phyloP scores from a whole-genome alignment of 2,113 vertebrate species.

The Motacilla tschutschensis region DNA sequence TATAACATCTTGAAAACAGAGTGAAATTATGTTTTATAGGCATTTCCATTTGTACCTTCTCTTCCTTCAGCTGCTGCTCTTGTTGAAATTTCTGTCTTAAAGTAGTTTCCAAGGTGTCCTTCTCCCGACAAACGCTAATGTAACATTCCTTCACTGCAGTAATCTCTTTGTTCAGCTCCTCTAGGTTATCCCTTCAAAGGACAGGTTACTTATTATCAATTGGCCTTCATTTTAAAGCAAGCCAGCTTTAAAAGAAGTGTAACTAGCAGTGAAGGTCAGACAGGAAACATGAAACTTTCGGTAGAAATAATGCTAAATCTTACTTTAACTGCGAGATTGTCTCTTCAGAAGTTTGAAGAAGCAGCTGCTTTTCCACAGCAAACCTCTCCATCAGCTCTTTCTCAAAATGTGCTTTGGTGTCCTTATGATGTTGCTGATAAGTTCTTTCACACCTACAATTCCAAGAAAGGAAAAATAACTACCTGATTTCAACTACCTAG shows the following conservation, averaged over 20 bases:
- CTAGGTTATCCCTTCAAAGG: conserved; percentile 74
- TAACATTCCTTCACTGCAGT: conserved; percentile 88
- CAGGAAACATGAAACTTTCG: background rate
- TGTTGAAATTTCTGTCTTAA: conserved; percentile 67
- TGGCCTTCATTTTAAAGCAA: background rate
- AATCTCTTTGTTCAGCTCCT: conserved; percentile 82
- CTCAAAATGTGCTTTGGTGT: conserved; percentile 82
- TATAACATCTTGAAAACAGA: background rate
- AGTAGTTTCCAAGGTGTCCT: conserved; percentile 78
- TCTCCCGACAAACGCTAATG: conserved; percentile 88
- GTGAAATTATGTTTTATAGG: background rate
- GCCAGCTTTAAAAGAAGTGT: background rate
- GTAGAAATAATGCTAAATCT: conserved; percentile 7
- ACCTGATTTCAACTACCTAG: background rate
- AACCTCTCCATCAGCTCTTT: conserved; percentile 79
- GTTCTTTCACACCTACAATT: conserved; percentile 83
- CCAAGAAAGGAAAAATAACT: background rate
- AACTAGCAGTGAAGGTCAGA: background rate
- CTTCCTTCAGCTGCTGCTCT: conserved; percentile 69
- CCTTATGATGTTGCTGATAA: conserved; percentile 88
- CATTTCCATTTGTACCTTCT: conserved; percentile 71
- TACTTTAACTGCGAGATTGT: conserved; percentile 79
- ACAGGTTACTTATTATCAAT: background rate
- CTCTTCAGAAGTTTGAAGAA: conserved; percentile 77
- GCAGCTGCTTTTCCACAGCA: conserved; percentile 71